Base-by-base conservation (phyloP, 2,888 invertebrate species). In the Dasypolia templi region DNA sequence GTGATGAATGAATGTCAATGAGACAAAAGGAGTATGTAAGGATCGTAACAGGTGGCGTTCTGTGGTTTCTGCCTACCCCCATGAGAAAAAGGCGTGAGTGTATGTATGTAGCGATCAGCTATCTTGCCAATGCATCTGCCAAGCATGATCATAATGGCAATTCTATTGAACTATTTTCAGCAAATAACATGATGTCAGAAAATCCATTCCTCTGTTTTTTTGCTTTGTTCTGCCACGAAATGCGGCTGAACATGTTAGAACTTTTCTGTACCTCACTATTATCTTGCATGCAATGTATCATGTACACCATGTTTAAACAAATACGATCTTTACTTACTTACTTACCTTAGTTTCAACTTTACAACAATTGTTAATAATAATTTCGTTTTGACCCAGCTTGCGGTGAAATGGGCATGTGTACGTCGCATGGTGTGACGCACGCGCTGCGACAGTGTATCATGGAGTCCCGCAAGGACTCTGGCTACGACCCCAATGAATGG, bases 341-440 rank as follows among this genome's bases (percentile, higher is more conserved):
- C n/a, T n/a, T n/a, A n/a, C n/a, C n/a, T n/a, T 22, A 26, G 9
- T 11, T 19, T 19, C 19, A 19, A 26, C 68, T 11, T 35, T 35
- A 17, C 11, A 17, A 6, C 6, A 4, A 39, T n/a, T 51, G n/a
- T 9, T 51, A 14, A 6, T 42, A n/a, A 51, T 39, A 2, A 49
- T 46, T 42, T 42, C 17, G 0, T 39, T 56, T 29, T n/a, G 17
- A 29, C 1, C 0, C 82, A 96, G 96, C 96, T 35, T 95, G 94
- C 5, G 96, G 96, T 0, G 96, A 96, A 79, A 95, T 95, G 95
- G 95, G 94, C 0, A 90, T 94, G 0, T 95, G 95, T 71, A 88
- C 91, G 0, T 86, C 94, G 0, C 89, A 94, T 74, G 93, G 94
- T 0, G 88, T 96, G 56, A 91, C 89, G 0, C 94, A 95, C 35